Evolutionary conservation across 2,888 invertebrate genomes (phyloP), one percentile per base, ranked within the genome.

Genomic region (Nowickia ferox): DNA sequence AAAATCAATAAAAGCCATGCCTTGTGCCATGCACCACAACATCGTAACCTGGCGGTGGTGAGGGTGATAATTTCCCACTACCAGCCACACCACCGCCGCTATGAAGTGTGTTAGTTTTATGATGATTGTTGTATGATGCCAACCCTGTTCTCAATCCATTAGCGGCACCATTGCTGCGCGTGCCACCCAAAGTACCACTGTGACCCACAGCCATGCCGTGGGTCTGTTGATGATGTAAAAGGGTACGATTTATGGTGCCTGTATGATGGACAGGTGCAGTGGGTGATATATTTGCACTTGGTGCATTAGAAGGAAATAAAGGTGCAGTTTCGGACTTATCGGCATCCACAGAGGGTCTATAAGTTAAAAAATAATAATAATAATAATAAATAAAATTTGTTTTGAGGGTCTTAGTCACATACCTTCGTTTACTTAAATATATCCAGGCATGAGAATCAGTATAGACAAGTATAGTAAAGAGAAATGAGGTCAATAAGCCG

Each of bases 391-490:
- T 42, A 51, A 55, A 48, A 42, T 69, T 65, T n/a, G 15, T 44
- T 15, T 13, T 0, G 9, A 48, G n/a, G 17, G 17, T 40, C 13
- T n/a, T 22, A 55, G 44, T 10, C 8, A 78, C 87, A 93, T 92
- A 98, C 98, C 96, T 86, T 71, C 86, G 96, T 92, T 97, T 97
- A 91, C 96, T 96, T 88, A 98, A 96, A 92, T 98, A 98, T 91
- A 98, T 98, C 98, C 98, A 98, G 42, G 98, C 98, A 92, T 98
- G 98, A 9, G 98, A 98, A 92, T 98, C 98, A 80, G 98, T 96
- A 94, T 98, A 97, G 69, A 98, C 98, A 59, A 98, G 95, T 76
- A 98, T 95, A 0, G 98, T 98, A 92, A 98, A 96, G 89, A 98
- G 94, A 88, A 98, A 95, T 38, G 98, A 98, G 72, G 98, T 96